Base-by-base conservation (phyloP, 2,113 vertebrate genomes). In the Mesembrinibis cayennensis region DNA sequence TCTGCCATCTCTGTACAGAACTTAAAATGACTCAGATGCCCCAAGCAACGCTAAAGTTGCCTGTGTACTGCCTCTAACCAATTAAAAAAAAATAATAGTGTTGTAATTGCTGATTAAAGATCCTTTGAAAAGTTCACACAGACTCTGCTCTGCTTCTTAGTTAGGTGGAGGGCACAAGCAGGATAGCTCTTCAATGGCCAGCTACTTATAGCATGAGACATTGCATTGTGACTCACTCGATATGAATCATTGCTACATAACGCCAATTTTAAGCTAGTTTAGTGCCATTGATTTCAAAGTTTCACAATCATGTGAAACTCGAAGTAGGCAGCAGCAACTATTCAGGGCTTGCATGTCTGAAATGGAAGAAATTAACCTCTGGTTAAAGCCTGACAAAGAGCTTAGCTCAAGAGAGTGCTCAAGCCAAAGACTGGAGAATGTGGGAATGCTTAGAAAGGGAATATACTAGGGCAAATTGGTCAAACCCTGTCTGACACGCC, bases 151-250 rank as follows among this genome's bases (percentile, higher is more conserved):
- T 80, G 38, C 44, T 93, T 81, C 69, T 93, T 92, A n/a, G 52
- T 69, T 67, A 82, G 47, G 29, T 13, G n/a, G 42, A 90, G 77
- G 59, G 47, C 73, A 71, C 17, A 53, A 42, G 27, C 73, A 69
- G 30, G 53, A 47, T 36, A 52, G 40, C 53, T 89, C 16, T 90
- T 95, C 81, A 91, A 58, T 81, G 74, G 82, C 38, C 50, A 93
- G 50, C 74, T 87, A 38, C 82, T 95, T 95, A 86, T 4, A 82
- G 50, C 78, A 58, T 95, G 91, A 95, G 79, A 36, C 89, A 56
- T 94, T 95, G 88, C 38, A 49, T 62, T 93, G 79, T 97, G 97
- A 95, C 74, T 97, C 96, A 96, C 61, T 91, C 67, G 58, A 13
- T 90, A 50, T 93, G 94, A 93, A 90, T 97, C 78, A 95, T 38